phyloP scores from a whole-genome alignment of 2,797 vertebrate species.

The Aulostomus chinensis region DNA sequence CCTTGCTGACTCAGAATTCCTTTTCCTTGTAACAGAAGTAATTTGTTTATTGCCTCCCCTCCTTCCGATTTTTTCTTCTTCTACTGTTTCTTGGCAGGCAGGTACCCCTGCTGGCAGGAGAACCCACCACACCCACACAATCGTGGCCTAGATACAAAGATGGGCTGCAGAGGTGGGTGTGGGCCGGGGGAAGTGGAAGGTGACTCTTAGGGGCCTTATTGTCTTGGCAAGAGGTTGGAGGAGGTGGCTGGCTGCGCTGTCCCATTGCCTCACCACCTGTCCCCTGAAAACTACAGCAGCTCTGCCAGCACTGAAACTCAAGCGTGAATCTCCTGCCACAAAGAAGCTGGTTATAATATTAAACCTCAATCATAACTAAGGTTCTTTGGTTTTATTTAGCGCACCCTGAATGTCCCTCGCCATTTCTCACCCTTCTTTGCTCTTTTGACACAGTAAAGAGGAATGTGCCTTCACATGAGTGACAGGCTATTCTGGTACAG shows the following conservation, averaged over 20 bases:
- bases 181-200: conserved; percentile 44
- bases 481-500: conserved; percentile 53
- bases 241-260: conserved; percentile 66
- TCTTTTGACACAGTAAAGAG: conserved; percentile 34
- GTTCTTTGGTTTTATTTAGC: background rate
- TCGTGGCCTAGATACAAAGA: conserved; percentile 63
- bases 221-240: conserved; percentile 68
- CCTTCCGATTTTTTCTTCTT: no score
- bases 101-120: conserved; percentile 61
- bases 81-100: conserved; percentile 62
- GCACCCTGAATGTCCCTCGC: background rate
- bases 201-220: conserved; percentile 57
- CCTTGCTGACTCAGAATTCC: conserved; percentile 73
- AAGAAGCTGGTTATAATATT: conserved; percentile 23
- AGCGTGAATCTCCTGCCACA: conserved; percentile 32
- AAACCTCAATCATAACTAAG: background rate
- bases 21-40: conserved; percentile 56
- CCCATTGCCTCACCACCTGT: conserved; percentile 79
- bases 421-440: conserved; percentile 19
- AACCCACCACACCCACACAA: conserved; percentile 62
- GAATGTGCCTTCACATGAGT: conserved; percentile 51
- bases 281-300: conserved; percentile 44
- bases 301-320: conserved; percentile 50
- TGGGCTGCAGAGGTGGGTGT: conserved; percentile 47
- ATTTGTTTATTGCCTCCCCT: conserved; percentile 54